Evolutionary conservation across 1,140 invertebrate species (phyloP).

Genomic region (Solen grandis): DNA sequence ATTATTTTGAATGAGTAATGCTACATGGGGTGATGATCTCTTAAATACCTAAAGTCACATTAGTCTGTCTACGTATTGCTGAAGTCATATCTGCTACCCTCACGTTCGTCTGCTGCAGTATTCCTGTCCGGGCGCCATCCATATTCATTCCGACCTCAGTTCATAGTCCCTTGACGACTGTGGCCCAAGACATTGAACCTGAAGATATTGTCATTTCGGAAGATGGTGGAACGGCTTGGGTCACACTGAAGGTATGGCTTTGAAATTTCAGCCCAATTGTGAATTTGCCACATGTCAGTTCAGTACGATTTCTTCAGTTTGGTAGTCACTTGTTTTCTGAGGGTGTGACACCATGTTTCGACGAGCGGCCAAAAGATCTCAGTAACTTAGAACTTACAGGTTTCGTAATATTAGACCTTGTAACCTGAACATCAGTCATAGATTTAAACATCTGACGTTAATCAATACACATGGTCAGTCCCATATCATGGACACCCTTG

Average conservation of each 20-base stretch:
- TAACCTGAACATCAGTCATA: too few species aligned
- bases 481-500: too few species aligned
- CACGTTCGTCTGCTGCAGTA: slow-evolving; percentile 11
- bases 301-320: too few species aligned
- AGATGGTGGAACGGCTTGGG: slow-evolving; percentile 33
- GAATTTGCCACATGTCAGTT: background rate
- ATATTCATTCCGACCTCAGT: slow-evolving; percentile 17
- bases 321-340: too few species aligned
- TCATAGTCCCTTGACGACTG: background rate
- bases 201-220: slow-evolving; percentile 26
- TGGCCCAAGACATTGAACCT: slow-evolving; percentile 52
- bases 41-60: background rate
- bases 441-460: too few species aligned
- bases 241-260: slow-evolving; percentile 45
- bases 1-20: background rate
- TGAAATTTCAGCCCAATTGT: background rate
- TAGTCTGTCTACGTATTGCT: background rate
- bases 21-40: background rate
- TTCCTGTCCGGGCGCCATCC: slow-evolving; percentile 13
- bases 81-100: background rate
- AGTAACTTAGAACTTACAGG: too few species aligned
- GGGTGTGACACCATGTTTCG: too few species aligned
- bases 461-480: too few species aligned
- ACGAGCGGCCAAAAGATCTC: too few species aligned
- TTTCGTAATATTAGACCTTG: too few species aligned